Base-by-base conservation (phyloP, 2,888 invertebrate genomes). In the Theretra japonica region DNA sequence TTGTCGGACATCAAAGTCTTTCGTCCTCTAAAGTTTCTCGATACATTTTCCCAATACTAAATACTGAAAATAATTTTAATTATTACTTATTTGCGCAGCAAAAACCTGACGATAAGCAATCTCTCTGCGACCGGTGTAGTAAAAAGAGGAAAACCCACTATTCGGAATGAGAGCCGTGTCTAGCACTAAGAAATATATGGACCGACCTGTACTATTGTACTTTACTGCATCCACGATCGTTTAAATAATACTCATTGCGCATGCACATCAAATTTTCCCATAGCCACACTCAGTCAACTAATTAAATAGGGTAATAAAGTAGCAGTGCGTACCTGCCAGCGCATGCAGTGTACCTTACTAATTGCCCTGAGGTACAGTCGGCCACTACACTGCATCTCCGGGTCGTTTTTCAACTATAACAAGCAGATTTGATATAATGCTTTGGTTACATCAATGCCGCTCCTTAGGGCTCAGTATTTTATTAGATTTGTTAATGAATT, bases 381-480 rank as follows among this genome's bases (percentile, higher is more conserved):
- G 65, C 65, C 65, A 65, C 48, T 48, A 48, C 65, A 65, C 65
- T 65, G 48, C 65, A 17, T 65, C 65, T 23, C 48, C 48, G 48
- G 65, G 23, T 48, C 65, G 48, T 65, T 65, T 65, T 65, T 65
- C 65, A 65, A 65, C 41, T 65, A 65, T 65, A 65, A 65, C 65
- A 65, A 65, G 65, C 65, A 65, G 41, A 65, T 65, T 65, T 65
- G 65, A 65, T 48, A 48, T 65, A 65, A 65, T 17, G 17, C 41
- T 6, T 65, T 65, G 17, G 23, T 19, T 48, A 65, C 41, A 17
- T 41, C 23, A 58, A 58, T 25, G 25, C 25, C 23, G 65, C 23
- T 48, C 23, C 48, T 65, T 21, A 65, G 23, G 65, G 48, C 5
- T 4, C 53, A 53, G 53, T 53, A 53, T 62, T 33, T 48, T 23